A percentile compares a stretch with the other conserved stretches of the same genome.
These are phyloP conservation scores for Chaitophorus viminalis DNA, from an alignment of 2,888 invertebrate species.

Conservation along the genomic window DNA sequence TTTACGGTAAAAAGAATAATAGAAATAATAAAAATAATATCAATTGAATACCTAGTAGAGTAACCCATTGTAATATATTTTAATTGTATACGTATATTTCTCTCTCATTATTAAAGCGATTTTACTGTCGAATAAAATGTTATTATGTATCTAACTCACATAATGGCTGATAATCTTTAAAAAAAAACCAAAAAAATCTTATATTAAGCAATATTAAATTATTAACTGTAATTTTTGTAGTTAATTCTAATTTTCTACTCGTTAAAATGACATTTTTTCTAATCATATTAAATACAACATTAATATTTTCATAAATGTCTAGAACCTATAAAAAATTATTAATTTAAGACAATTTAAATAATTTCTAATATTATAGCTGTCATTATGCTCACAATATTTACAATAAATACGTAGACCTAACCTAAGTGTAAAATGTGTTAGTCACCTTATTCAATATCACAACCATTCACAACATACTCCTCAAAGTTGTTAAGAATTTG, in stretches of 20 bases:
- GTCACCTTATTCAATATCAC: too few species aligned
- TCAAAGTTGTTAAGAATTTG: too few species aligned
- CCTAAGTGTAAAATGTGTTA: background rate
- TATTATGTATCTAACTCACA: background rate
- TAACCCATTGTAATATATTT: background rate
- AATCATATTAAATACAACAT: background rate
- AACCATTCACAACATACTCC: too few species aligned
- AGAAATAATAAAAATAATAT: conserved; percentile 14
- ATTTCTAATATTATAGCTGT: background rate
- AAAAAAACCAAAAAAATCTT: background rate
- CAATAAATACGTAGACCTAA: too few species aligned
- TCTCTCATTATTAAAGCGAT: background rate
- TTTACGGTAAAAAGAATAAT: conserved; percentile 27
- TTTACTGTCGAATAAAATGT: background rate
- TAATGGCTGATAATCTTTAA: background rate
- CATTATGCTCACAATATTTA: too few species aligned
- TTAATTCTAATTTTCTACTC: background rate
- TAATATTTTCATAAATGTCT: background rate
- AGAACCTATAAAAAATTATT: background rate
- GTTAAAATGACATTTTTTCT: background rate
- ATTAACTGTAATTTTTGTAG: background rate
- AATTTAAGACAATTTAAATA: background rate
- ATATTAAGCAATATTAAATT: background rate
- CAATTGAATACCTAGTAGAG: conserved; percentile 23
- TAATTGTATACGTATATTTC: background rate